Base-by-base conservation (phyloP, 2,113 vertebrate species). In the Rhea americana region DNA sequence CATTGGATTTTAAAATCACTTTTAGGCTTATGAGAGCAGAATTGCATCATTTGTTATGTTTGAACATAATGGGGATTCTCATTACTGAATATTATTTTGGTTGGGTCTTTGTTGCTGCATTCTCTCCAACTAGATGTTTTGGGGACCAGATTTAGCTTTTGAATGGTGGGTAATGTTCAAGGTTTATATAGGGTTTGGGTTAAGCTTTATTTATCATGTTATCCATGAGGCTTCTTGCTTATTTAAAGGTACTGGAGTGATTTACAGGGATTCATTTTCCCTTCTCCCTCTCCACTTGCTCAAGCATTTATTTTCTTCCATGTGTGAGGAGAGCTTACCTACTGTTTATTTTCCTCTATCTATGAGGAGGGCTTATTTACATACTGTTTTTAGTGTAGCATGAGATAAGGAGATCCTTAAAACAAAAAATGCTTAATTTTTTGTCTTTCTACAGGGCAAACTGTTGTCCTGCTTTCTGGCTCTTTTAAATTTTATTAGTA, bases 401-500 rank as follows among this genome's bases (percentile, higher is more conserved):
- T 75, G 35, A 81, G 68, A 85, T 78, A 92, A 83, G 11, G 89
- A 56, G 10, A 71, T 26, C 39, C 73, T 83, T 90, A 86, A 72
- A 55, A 84, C 10, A 86, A 73, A 86, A 81, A 48, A 18, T 18
- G 56, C 14, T 30, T 10, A 25, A 12, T 5, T 56, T 72, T 53
- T 87, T 22, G 62, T 74, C 17, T 6, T 53, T 94, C 45, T 75
- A 18, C 20, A 47, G 59, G 3, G 19, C 50, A 95, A 93, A 66
- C 15, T 65, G 66, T 59, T 82, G 51, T 79, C 91, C 50, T 62
- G 26, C 17, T 94, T 91, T 93, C 93, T 51, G 35, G 68, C 24
- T 93, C 35, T 93, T 96, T 72, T 85, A 95, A 90, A 55, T 77
- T 87, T 83, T 55, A n/a, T 85, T 95, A 66, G 13, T 68, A 78